Evolutionary conservation across 2,888 invertebrate species (phyloP).

Genomic region (Galerucella nymphaeae): DNA sequence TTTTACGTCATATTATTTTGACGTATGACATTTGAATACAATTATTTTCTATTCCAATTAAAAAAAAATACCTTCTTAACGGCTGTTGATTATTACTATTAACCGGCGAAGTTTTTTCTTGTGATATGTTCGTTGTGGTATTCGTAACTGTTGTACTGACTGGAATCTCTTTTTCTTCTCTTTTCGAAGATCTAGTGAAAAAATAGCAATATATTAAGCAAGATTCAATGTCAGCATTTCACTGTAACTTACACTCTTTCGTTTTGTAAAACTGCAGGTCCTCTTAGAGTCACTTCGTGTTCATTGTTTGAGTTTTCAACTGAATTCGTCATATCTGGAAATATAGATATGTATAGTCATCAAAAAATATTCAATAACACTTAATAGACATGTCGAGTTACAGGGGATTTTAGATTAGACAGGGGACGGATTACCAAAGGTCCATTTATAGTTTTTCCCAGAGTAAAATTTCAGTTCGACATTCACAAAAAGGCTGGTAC

Average conservation of each 20-base stretch:
- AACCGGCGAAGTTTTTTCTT: constrained; percentile 58
- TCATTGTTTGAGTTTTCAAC: constrained; percentile 62
- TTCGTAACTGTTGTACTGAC: constrained; percentile 52
- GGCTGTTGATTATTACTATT: constrained; percentile 63
- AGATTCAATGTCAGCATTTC: background rate
- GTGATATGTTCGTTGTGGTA: constrained; percentile 49
- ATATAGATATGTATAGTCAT: background rate
- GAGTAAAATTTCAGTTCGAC: too few relatives aligned
- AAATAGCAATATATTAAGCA: background rate
- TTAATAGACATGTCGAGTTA: too few relatives aligned
- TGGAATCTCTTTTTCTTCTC: constrained; percentile 33
- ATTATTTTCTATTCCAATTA: too few relatives aligned
- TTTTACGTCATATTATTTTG: too few relatives aligned
- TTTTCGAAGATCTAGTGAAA: constrained; percentile 3
- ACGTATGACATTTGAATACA: too few relatives aligned
- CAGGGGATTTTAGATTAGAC: too few relatives aligned
- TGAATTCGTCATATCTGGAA: constrained; percentile 59
- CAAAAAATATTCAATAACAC: too few relatives aligned
- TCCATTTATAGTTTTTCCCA: too few relatives aligned
- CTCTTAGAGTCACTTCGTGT: constrained; percentile 77
- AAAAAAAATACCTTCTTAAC: constrained; percentile 65
- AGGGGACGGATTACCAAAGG: too few relatives aligned
- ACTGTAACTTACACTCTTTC: constrained; percentile 84
- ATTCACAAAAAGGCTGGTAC: too few relatives aligned
- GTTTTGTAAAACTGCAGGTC: constrained; percentile 89